A percentile compares a stretch with the other conserved stretches of the same genome.
Evolutionary conservation across 2,888 invertebrate genomes (phyloP).

Genomic region (Limnephilus lunatus): DNA sequence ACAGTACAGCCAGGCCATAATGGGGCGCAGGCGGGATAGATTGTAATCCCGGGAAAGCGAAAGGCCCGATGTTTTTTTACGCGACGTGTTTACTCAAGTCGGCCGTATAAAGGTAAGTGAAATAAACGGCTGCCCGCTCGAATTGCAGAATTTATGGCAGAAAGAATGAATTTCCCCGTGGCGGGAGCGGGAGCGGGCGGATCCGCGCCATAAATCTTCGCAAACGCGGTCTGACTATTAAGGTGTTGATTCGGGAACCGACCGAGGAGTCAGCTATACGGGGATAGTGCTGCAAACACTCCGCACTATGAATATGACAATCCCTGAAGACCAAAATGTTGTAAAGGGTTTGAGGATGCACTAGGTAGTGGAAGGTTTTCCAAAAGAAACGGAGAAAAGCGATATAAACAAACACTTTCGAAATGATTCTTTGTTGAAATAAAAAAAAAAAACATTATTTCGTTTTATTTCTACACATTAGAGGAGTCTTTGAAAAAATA

Average conservation of each 20-base stretch:
- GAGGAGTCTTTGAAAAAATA: too few species aligned
- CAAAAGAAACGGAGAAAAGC: not conserved
- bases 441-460: too few species aligned
- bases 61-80: conserved; percentile 55
- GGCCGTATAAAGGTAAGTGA: conserved; percentile 65
- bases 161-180: conserved; percentile 65
- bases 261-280: not conserved
- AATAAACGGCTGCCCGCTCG: conserved; percentile 64
- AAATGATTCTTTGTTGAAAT: not conserved
- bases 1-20: too few species aligned
- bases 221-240: conserved; percentile 65
- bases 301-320: too few species aligned
- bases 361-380: not conserved
- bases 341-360: not conserved
- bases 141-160: conserved; percentile 64
- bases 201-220: conserved; percentile 62
- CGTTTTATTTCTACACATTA: too few species aligned
- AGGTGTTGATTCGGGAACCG: conserved; percentile 62
- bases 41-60: conserved; percentile 44
- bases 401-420: not conserved
- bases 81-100: conserved; percentile 59
- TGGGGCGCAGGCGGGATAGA: not conserved
- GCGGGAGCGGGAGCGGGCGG: conserved; percentile 43
- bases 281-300: not conserved
- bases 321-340: not conserved